Evolutionary conservation across 1,140 invertebrate genomes (phyloP), one percentile per base, ranked within the genome.

Genomic region (Chelonus insularis): DNA sequence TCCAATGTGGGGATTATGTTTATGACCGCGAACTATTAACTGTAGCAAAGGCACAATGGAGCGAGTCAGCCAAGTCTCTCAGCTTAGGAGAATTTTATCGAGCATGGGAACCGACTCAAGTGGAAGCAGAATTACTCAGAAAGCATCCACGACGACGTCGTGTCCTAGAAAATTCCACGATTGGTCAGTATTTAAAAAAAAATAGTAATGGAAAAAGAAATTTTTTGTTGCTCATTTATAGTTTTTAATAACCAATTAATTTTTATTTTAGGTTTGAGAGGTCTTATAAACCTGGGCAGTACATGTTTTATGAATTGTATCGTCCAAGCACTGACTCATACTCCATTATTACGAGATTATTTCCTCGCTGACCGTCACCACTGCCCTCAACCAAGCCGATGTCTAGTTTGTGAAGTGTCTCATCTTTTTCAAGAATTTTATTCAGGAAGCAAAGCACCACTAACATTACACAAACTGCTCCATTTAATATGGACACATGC

Each of bases 251-350:
- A 51, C 21, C 9, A 50, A 20, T 1, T 8, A 9, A 20, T 55
- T 58, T 16, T 16, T 8, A n/a, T 68, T 73, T 48, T 59, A 83
- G 88, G 95, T 32, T 79, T 97, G 23, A 84, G 96, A 63, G 97
- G 97, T 1, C 84, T 99, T 18, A 90, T 98, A 65, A 99, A 99
- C 83, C 83, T 99, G 66, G 96, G 97, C n/a, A 95, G 95, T 65
- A 98, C 97, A 1, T 99, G 97, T 81, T 99, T 98, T 77, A 97
- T 99, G 94, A 99, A 97, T 78, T 96, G 94, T 74, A 97, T 98
- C 72, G 89, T 98, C 6, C 97, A 99, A 84, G 91, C 94, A 1
- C 76, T 99, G 59, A 95, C 95, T 45, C 96, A 99, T 73, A 98
- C 95, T 4, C 96, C 96, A 1, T 79, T 98, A 14, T 81, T 99